A percentile compares a stretch with the other conserved stretches of the same genome.
Evolutionary conservation across 2,888 invertebrate genomes (phyloP).

Genomic region (Stegana nigrithorax): DNA sequence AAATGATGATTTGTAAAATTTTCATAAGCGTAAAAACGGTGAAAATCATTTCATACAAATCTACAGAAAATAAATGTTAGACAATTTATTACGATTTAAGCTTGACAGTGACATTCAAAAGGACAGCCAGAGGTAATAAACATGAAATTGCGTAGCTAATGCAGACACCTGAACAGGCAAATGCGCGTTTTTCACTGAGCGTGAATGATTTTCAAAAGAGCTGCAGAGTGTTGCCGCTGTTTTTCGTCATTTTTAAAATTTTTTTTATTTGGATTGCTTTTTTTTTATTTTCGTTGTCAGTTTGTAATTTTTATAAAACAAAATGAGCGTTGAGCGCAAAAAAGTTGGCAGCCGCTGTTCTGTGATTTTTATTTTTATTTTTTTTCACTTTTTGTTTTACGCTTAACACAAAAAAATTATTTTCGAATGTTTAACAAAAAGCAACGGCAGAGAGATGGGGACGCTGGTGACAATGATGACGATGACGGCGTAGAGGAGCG

Average conservation of each 20-base stretch:
- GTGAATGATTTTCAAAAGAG: not conserved
- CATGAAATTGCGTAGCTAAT: not conserved
- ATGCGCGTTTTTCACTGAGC: no score
- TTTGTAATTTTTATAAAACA: not conserved
- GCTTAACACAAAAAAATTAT: not conserved
- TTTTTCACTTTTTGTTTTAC: not conserved
- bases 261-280: no score
- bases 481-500: no score
- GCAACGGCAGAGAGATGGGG: not conserved
- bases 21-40: no score
- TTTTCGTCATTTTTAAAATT: no score
- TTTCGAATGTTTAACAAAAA: no score
- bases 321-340: not conserved
- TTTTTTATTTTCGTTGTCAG: not conserved
- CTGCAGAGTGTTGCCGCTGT: not conserved
- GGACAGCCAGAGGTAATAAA: conserved; percentile 2
- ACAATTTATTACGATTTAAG: conserved; percentile 34
- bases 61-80: conserved; percentile 23
- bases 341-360: not conserved
- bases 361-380: not conserved
- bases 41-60: not conserved
- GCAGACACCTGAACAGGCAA: not conserved
- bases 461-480: no score
- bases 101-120: conserved; percentile 10
- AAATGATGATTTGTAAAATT: no score